Conservation (phyloP, 2,888 invertebrate genomes). For the Protophormia terraenovae region DNA sequence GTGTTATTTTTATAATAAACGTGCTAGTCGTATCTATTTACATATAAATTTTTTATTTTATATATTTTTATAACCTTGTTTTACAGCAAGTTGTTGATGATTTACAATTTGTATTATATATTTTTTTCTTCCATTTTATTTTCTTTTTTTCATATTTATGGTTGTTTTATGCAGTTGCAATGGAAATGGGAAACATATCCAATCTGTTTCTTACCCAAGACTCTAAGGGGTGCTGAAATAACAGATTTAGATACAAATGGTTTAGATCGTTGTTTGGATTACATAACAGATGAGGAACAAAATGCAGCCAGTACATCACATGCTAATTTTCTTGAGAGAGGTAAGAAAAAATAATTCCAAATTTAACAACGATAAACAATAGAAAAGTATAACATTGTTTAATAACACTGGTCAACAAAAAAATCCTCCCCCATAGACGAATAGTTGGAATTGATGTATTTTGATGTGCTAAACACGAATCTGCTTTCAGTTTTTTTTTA, state of each 20-base stretch:
- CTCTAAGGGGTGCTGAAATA: constrained; percentile 80
- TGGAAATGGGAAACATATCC: constrained; percentile 81
- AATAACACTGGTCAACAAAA: too few relatives aligned
- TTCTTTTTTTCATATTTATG: constrained; percentile 22
- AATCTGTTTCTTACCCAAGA: constrained; percentile 81
- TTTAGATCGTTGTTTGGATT: constrained; percentile 80
- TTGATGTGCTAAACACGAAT: too few relatives aligned
- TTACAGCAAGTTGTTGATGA: constrained; percentile 52
- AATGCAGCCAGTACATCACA: constrained; percentile 82
- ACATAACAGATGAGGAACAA: constrained; percentile 82
- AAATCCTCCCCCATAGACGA: too few relatives aligned
- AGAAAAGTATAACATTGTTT: too few relatives aligned
- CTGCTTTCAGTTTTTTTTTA: too few relatives aligned
- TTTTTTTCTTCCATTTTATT: constrained; percentile 13
- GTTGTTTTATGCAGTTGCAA: constrained; percentile 74
- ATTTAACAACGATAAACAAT: too few relatives aligned
- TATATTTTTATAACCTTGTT: not conserved
- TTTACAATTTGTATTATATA: constrained; percentile 57
- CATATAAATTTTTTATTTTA: not conserved
- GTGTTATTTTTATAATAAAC: constrained; percentile 33
- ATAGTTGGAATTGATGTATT: too few relatives aligned
- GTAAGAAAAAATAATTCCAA: constrained; percentile 76
- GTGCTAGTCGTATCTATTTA: constrained; percentile 17
- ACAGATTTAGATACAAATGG: constrained; percentile 80
- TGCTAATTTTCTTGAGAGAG: constrained; percentile 83